Evolutionary conservation across 1,140 invertebrate genomes (phyloP), one percentile per base, ranked within the genome.

Genomic region (Bradysia coprophila): DNA sequence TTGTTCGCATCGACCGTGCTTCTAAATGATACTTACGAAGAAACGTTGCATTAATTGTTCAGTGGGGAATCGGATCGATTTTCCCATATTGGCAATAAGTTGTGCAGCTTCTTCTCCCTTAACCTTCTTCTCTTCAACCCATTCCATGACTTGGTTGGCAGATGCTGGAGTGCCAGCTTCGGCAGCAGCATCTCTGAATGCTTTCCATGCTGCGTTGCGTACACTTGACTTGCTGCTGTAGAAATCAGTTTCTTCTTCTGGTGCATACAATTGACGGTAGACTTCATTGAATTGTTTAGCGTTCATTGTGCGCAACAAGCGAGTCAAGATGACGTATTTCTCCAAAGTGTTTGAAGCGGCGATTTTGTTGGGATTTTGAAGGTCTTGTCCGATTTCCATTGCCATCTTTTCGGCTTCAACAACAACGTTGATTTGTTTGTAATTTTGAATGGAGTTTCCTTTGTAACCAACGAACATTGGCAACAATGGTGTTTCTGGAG

Each of bases 151-250:
- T 41, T 61, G 57, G n/a, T 69, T 40, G 37, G 79, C 65, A 32
- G 75, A 72, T 5, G 78, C 75, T 28, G 68, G 64, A 13, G 75
- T 80, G 42, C 78, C 79, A 23, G 68, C 62, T 55, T 75, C 65
- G 8, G 68, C 59, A 4, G 80, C 62, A 21, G 72, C 71, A 49
- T 79, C 75, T 34, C 71, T 68, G 56, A 66, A 75, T 10, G 69
- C 61, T 46, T 53, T 59, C 71, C 73, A 72, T 44, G 63, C 56
- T 24, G 24, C 45, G 8, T 50, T 43, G 55, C 59, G 37, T 8
- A 28, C 24, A 6, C 6, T 8, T 28, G 24, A 28, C 13, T 28
- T 28, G 36, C 36, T 4, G 13, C 18, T 38, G n/a, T 38, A 10
- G 11, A 11, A 10, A n/a, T n/a, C n/a, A 10, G n/a, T 18, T n/a